phyloP scores from a whole-genome alignment of 2,797 vertebrate genomes.

The Lagodon rhomboides region DNA sequence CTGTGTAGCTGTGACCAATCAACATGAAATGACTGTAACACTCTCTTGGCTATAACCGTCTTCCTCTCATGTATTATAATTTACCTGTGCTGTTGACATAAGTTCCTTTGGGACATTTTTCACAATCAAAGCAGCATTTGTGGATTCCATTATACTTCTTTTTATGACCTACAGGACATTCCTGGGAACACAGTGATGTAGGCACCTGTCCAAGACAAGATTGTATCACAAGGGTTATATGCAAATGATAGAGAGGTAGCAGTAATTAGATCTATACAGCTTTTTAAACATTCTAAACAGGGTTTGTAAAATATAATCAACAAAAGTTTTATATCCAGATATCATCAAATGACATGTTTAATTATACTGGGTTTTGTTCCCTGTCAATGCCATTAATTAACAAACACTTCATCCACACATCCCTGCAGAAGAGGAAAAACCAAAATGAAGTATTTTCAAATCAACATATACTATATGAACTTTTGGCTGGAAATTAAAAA shows the following conservation, averaged over 20 bases:
- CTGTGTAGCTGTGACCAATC: background rate
- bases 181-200: constrained; percentile 79
- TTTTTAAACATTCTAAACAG: background rate
- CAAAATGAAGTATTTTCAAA: background rate
- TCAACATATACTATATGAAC: background rate
- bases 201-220: constrained; percentile 73
- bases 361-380: background rate
- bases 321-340: background rate
- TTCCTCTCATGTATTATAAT: background rate
- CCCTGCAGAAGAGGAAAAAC: background rate
- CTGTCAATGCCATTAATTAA: background rate
- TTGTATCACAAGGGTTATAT: background rate
- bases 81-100: constrained; percentile 84
- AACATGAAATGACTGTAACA: background rate
- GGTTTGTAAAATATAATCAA: background rate
- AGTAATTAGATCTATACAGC: background rate
- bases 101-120: constrained; percentile 71
- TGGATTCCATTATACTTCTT: constrained; percentile 69
- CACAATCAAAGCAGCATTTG: constrained; percentile 87
- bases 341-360: background rate
- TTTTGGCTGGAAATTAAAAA: background rate
- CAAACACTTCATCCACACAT: background rate
- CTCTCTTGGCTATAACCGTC: background rate
- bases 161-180: constrained; percentile 76
- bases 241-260: background rate